Percentiles rank a stretch among this genome's conserved stretches.
Evolutionary conservation across 2,888 invertebrate genomes (phyloP).

Genomic region (Acronicta leporina): DNA sequence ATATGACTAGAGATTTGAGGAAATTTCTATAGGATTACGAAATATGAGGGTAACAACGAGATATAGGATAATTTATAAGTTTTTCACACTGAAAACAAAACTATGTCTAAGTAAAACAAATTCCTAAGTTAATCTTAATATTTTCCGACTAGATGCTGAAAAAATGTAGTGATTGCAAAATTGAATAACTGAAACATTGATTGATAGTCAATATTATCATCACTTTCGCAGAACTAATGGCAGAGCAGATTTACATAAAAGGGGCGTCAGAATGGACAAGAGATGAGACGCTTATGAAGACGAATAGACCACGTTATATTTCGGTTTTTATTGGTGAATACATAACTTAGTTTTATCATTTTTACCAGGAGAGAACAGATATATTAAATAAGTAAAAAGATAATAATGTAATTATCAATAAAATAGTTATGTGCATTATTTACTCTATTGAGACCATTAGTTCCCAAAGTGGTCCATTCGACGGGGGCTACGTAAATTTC

Average conservation of each 20-base stretch:
- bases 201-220: slow-evolving; percentile 39
- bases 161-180: slow-evolving; percentile 9
- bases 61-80: too few species aligned
- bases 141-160: background rate
- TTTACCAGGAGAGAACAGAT: too few species aligned
- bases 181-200: slow-evolving; percentile 26
- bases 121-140: slow-evolving; percentile 2
- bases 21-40: too few species aligned
- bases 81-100: background rate
- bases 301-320: slow-evolving; percentile 28
- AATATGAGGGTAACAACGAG: too few species aligned
- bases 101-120: background rate
- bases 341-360: too few species aligned
- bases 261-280: slow-evolving; percentile 26
- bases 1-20: too few species aligned
- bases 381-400: too few species aligned
- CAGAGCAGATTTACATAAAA: slow-evolving; percentile 32
- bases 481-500: too few species aligned
- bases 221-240: slow-evolving; percentile 27
- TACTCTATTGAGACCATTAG: too few species aligned
- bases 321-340: background rate
- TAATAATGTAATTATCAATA: too few species aligned
- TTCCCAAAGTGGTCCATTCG: too few species aligned
- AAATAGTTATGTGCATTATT: too few species aligned
- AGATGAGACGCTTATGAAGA: slow-evolving; percentile 36